Evolutionary conservation across 2,888 invertebrate genomes (phyloP), one percentile per base, ranked within the genome.

Genomic region (Harmothoe impar): DNA sequence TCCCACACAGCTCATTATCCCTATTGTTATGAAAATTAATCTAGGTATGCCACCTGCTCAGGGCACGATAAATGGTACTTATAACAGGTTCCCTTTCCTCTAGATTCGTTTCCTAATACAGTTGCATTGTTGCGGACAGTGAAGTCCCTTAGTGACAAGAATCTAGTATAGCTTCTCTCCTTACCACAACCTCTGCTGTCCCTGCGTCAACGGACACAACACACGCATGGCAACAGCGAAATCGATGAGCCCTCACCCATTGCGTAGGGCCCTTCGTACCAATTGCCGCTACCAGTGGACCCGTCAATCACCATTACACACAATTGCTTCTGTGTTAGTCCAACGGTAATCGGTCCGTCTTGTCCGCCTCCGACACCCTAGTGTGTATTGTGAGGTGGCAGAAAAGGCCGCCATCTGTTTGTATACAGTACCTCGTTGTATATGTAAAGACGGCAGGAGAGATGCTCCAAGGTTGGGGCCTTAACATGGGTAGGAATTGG

Each of bases 241-340:
- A 62, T 62, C 62, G 15, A 62, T 62, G 62, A 20, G n/a, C 12
- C n/a, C 62, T n/a, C 20, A 3, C n/a, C 20, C 62, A 62, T n/a
- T 20, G 62, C 23, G 62, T 62, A n/a, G 62, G 23, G 62, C 23
- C 62, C 20, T n/a, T 62, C 23, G 62, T 62, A 62, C 3, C 43
- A n/a, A 3, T 62, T 20, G 62, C 62, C 7, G 23, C n/a, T 15
- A 62, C 62, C 62, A 43, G 43, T 7, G 3, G 43, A 10, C 3
- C 3, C n/a, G 62, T 62, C 62, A 62, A n/a, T 62, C 62, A 62
- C n/a, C 62, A 62, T 62, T 62, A 62, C n/a, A 20, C n/a, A 62
- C 20, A 62, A 62, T 62, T 62, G 62, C 62, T n/a, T n/a, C n/a
- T 20, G 23, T 62, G 62, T 62, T 15, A 62, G 62, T 62, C 62